Base-by-base conservation (phyloP, 2,113 vertebrate genomes). In the Pipa parva region DNA sequence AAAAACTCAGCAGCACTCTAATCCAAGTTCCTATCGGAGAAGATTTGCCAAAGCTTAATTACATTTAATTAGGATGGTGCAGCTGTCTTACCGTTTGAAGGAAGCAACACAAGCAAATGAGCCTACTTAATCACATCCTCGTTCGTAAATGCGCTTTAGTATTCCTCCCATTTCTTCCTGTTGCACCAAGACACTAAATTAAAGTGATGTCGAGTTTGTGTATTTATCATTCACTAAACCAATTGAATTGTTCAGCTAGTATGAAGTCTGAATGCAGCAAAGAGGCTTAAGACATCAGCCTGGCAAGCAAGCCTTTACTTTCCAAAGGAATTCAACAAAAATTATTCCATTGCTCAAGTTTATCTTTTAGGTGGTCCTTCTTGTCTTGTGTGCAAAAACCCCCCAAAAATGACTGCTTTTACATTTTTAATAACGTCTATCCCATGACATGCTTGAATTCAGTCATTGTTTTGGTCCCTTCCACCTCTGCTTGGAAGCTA, bases 121-220 rank as follows among this genome's bases (percentile, higher is more conserved):
- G 57, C n/a, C 65, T 57, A 60, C 57, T 69, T 69, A 69, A 69
- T 69, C 65, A 69, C 46, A 52, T 69, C 57, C 65, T 60, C 57
- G 33, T 69, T 69, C 42, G 51, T 29, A 18, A 69, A 45, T 9
- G 46, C 65, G 45, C 56, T 69, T 60, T 54, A 54, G 56, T 31
- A 52, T 54, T 54, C 33, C 27, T 11, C 12, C 54, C 63, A 20
- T 29, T 25, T 21, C 62, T 66, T 57, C 56, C 57, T 27, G 56
- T 60, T 31, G 65, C 56, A 59, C 45, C 65, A 27, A 51, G 51
- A 3, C 56, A 39, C 56, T 60, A 42, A 69, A 24, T 45, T 37
- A 52, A 60, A 52, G 64, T 39, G 46, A 29, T n/a, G 18, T 50
- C 13, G 1, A 20, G 63, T 46, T 24, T 46, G 17, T 27, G 6